Conservation (phyloP, 2,113 vertebrate species). For the Larimichthys crocea region DNA sequence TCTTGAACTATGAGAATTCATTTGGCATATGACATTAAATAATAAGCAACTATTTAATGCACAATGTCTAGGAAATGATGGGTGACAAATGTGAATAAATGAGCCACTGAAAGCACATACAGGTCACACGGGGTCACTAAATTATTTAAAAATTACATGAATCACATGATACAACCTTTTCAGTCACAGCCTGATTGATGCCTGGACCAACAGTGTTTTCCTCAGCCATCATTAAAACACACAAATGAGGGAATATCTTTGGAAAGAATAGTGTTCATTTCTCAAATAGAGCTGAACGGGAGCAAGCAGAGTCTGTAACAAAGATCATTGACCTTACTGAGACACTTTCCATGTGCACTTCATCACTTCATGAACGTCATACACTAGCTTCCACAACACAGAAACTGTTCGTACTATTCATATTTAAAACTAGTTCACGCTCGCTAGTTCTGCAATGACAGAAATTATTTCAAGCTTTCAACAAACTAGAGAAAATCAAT, state of each 20-base stretch:
- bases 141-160: neutral
- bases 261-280: neutral
- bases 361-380: neutral
- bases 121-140: neutral
- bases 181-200: neutral
- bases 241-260: neutral
- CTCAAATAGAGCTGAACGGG: neutral
- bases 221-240: neutral
- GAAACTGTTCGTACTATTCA: no score
- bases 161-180: neutral
- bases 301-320: neutral
- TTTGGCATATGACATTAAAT: neutral
- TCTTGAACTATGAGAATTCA: neutral
- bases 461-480: neutral
- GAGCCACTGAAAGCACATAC: neutral
- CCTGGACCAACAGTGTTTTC: neutral
- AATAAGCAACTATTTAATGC: neutral
- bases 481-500: conserved; percentile 17
- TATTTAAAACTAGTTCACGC: neutral
- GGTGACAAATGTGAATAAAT: neutral
- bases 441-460: neutral
- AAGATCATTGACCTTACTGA: neutral
- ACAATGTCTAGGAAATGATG: neutral
- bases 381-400: neutral
- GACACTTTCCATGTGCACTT: neutral